A percentile compares a stretch with the other conserved stretches of the same genome.
These are phyloP conservation scores for Liparis tanakae DNA, from an alignment of 2,797 vertebrate genomes.

Conservation along the genomic window DNA sequence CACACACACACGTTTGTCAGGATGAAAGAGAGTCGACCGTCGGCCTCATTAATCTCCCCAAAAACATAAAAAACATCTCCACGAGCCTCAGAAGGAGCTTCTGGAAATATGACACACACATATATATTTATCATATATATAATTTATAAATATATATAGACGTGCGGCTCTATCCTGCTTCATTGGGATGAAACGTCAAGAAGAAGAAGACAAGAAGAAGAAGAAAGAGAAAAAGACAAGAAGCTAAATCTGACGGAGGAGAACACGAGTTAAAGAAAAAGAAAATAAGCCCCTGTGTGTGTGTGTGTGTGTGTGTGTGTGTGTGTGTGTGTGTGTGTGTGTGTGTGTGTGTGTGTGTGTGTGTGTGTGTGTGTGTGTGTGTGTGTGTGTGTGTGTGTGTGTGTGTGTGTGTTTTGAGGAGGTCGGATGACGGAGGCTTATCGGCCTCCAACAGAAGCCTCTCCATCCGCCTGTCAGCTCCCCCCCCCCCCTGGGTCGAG, in stretches of 20 bases:
- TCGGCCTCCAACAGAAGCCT: constrained; percentile 53
- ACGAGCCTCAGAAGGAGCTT: no score
- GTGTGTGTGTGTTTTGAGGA: background rate
- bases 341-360: background rate
- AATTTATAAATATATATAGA: constrained; percentile 9
- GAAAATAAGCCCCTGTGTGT: background rate
- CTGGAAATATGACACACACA: no score
- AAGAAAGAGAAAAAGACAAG: no score
- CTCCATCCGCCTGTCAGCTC: constrained; percentile 31
- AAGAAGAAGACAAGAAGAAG: no score
- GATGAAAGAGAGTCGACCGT: constrained; percentile 44
- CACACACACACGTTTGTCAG: constrained; percentile 32
- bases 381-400: background rate
- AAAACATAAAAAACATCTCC: constrained; percentile 19
- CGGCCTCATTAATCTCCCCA: constrained; percentile 57
- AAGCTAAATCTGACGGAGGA: no score
- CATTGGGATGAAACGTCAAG: background rate
- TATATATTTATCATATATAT: no score
- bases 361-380: background rate
- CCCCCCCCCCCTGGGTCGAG: constrained; percentile 22
- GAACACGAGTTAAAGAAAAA: no score
- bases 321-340: background rate
- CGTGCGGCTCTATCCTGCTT: background rate
- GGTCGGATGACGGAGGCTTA: constrained; percentile 33
- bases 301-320: background rate